Evolutionary conservation across 2,888 invertebrate genomes (phyloP), one percentile per base, ranked within the genome.

Genomic region (Eupithecia pulchellata): DNA sequence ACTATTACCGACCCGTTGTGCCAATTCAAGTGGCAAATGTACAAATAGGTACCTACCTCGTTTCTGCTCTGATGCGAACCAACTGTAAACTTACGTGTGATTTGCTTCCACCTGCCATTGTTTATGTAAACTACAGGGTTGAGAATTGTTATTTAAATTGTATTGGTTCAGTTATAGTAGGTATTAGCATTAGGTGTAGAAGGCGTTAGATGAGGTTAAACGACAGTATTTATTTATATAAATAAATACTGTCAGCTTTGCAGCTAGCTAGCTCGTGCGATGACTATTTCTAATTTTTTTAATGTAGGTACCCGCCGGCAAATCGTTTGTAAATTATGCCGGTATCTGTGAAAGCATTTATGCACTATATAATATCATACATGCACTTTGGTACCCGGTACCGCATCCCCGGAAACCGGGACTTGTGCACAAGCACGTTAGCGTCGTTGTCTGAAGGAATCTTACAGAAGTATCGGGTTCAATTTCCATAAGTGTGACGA

Each of bases 11-110:
- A 58, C 30, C 58, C 27, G 34, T n/a, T 58, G 69, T 66, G 66
- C 62, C 27, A 70, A 57, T 42, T 70, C 57, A 70, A 70, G 70
- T 70, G 66, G 69, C 30, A 11, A 42, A 39, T 30, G 69, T 66
- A 57, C 17, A 39, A 39, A 39, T 39, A n/a, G n/a, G n/a, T n/a
- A n/a, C n/a, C n/a, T n/a, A 39, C 62, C 60, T 55, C 1, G 27
- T 27, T 58, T 30, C 63, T 42, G 42, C 42, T 42, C 57, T 57
- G 60, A 34, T 69, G 64, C n/a, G 47, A 69, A 65, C 64, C 64
- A 20, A 64, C 58, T 61, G 68, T 42, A 64, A 68, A 68, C 57
- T n/a, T n/a, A 52, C 36, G 60, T 36, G 4, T 11, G 17, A 17
- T 47, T 27, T 14, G 5, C 5, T 25, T 55, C 47, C 27, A 55